These are phyloP conservation scores for Heliconius erato DNA, from an alignment of 2,888 invertebrate genomes.

Conservation along the genomic window DNA sequence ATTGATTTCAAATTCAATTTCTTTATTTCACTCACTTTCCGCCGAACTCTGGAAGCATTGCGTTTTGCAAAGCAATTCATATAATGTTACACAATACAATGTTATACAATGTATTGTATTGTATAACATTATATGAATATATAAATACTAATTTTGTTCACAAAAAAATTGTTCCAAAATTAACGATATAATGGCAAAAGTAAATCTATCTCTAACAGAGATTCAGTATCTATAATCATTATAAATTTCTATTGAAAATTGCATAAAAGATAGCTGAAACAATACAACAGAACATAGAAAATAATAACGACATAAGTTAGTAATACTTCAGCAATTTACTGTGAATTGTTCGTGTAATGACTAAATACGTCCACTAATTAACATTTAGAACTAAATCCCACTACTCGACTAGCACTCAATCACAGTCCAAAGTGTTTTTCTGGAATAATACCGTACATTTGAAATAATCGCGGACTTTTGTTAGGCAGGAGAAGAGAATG, in stretches of 20 bases:
- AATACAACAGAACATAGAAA: not conserved
- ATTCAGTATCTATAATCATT: too few relatives aligned
- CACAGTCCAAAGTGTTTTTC: constrained; percentile 32
- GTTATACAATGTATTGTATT: too few relatives aligned
- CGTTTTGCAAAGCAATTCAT: too few relatives aligned
- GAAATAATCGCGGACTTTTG: constrained; percentile 46
- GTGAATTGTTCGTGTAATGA: not conserved
- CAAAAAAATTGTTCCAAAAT: too few relatives aligned
- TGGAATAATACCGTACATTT: constrained; percentile 41
- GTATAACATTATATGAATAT: too few relatives aligned
- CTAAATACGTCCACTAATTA: constrained; percentile 8
- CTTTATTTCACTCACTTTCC: too few relatives aligned
- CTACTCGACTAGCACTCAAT: constrained; percentile 20
- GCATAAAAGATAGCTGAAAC: not conserved
- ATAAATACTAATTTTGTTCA: too few relatives aligned
- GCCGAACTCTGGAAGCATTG: too few relatives aligned
- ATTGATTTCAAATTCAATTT: too few relatives aligned
- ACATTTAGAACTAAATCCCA: not conserved
- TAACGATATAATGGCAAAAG: too few relatives aligned
- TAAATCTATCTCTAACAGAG: too few relatives aligned
- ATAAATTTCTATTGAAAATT: not conserved
- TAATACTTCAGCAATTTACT: not conserved
- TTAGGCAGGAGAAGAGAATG: constrained; percentile 39
- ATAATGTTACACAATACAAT: too few relatives aligned
- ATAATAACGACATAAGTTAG: not conserved